Evolutionary conservation across 2,797 vertebrate genomes (phyloP), one percentile per base, ranked within the genome.

Genomic region (Rhodeus uyekii): DNA sequence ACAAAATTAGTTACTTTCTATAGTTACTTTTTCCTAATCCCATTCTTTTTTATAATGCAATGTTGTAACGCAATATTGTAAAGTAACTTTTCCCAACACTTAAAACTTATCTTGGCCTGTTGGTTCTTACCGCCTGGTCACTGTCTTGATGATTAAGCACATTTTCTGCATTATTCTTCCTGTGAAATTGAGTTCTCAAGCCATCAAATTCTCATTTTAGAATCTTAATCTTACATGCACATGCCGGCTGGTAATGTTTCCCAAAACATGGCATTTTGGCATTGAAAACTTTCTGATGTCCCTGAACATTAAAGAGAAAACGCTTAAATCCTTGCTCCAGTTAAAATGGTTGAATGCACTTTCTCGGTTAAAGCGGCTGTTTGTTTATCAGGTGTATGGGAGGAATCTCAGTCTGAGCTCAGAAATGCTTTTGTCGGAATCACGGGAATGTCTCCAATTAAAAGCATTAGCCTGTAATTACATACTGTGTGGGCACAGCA

Each of bases 361-460:
- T 61, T 34, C 12, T 42, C 73, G 8, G 60, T 69, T 63, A 0
- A 69, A 80, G 29, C 60, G 8, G 19, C 46, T 71, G 68, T 85
- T 82, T 86, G 60, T 69, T 79, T 29, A 65, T 75, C 27, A 34
- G 76, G 68, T 72, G 63, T 80, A 27, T 85, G 84, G 44, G 87
- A 80, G 80, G 67, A 82, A 76, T 48, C 83, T 68, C 22, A 2
- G 50, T 39, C 60, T 50, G 24, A 63, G 36, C 50, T 74, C 64
- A 78, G 77, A 83, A 68, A 80, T 75, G 74, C 50, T 75, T 46
- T 83, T 80, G 73, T 29, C 32, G 63, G 68, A 80, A 85, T 85
- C 76, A 84, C 86, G 85, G 80, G 87, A 83, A 60, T 84, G 73
- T 32, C 78, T 85, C 58, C 88, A 87, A 90, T 89, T 85, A 86